Evolutionary conservation across 2,888 invertebrate genomes (phyloP), one percentile per base, ranked within the genome.

Genomic region (Apamea crenata): DNA sequence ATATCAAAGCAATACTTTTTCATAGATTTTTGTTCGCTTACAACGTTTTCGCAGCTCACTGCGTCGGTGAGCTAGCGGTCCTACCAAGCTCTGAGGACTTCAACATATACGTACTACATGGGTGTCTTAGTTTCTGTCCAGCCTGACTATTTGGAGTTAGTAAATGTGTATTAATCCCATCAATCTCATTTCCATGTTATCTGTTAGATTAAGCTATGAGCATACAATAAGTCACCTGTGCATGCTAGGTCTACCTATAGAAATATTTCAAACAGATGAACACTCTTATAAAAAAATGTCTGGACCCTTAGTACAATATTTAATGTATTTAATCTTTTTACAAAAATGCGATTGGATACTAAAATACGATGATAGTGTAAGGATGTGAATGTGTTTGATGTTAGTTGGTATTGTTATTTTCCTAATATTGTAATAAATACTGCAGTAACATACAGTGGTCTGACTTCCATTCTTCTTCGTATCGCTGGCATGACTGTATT

Each of bases 381-480:
- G 50, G 1, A 72, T 77, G 67, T 63, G 10, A 78, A 83, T 63
- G 53, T 82, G 68, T 72, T 65, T 81, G 75, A 74, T 59, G 70
- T 79, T 71, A 75, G 72, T 80, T 73, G 18, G 29, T 80, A 79
- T 56, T 71, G 44, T 77, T 79, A 74, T 78, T 61, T 73, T 74
- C 59, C 59, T 73, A 66, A 74, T 80, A 68, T 77, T 82, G 81
- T 85, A 71, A 81, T 85, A 70, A 84, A 78, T 87, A 88, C 88
- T 90, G 89, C 89, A 87, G 84, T 91, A 32, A 32, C 29, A 32
- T 21, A 47, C 47, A 69, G 29, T 69, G 47, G 69, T 82, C 76
- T 53, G 16, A 84, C 10, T 71, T 86, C 36, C 40, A 66, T 29
- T 47, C 12, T 47, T 44, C 44, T 44, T 44, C 10, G 44, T 1